Percentiles rank a stretch among this genome's conserved stretches.
Conservation (phyloP, 1,140 invertebrate genomes). For the Danaus plexippus region DNA sequence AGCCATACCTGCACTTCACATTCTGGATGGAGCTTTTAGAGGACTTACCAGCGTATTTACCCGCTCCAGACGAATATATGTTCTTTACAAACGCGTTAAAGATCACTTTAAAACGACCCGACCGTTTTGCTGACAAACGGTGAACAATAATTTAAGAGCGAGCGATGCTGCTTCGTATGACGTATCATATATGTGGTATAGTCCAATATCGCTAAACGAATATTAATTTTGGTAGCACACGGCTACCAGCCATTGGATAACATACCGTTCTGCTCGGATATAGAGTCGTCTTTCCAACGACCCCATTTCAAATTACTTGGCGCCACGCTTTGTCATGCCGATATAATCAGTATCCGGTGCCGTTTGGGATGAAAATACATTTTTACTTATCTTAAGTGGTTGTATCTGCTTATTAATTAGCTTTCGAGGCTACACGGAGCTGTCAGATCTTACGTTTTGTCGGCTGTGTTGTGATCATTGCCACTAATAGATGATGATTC, state of each 20-base stretch:
- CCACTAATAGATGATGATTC: conserved; percentile 57
- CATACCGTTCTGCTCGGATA: neutral
- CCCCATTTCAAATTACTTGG: conserved; percentile 30
- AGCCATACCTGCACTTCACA: conserved; percentile 67
- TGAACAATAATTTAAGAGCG: conserved; percentile 12
- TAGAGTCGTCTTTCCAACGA: conserved; percentile 24
- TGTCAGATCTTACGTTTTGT: conserved; percentile 66
- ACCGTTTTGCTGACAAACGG: conserved; percentile 27
- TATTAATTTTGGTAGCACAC: conserved; percentile 6
- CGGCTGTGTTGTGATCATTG: conserved; percentile 31
- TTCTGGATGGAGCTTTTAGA: conserved; percentile 57
- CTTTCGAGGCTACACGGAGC: conserved; percentile 56
- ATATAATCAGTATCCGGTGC: conserved; percentile 68
- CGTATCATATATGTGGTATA: conserved; percentile 5
- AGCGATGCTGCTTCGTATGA: conserved; percentile 5
- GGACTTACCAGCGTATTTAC: conserved; percentile 45
- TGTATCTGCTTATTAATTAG: conserved; percentile 72
- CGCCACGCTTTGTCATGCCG: conserved; percentile 68
- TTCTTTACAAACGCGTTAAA: conserved; percentile 1
- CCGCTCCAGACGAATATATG: conserved; percentile 19
- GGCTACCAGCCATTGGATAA: conserved; percentile 1
- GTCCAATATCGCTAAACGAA: conserved; percentile 12
- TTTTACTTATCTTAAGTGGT: conserved; percentile 71
- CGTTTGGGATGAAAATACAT: conserved; percentile 68
- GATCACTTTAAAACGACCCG: conserved; percentile 10